These are phyloP conservation scores for Drosophila bocki DNA, from an alignment of 1,140 invertebrate species.

Conservation along the genomic window DNA sequence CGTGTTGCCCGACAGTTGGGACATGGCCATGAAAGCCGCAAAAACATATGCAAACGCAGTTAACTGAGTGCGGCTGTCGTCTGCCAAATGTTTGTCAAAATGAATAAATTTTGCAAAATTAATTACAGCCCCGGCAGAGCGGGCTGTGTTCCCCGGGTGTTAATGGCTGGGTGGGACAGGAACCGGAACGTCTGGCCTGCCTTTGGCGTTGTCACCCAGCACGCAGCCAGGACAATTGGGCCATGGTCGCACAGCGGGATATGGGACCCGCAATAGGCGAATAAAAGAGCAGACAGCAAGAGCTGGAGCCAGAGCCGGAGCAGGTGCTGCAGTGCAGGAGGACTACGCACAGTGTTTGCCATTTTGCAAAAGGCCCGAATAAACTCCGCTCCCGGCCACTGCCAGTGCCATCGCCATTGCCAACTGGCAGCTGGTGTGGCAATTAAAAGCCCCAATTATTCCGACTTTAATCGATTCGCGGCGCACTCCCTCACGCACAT, in stretches of 20 bases:
- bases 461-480: constrained; percentile 70
- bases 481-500: constrained; percentile 47
- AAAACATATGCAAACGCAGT: constrained; percentile 63
- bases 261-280: constrained; percentile 9
- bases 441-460: constrained; percentile 76
- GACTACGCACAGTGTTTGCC: constrained; percentile 21
- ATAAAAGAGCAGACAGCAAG: background rate
- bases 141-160: constrained; percentile 18
- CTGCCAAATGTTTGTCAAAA: constrained; percentile 67
- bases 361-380: constrained; percentile 19
- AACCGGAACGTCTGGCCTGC: constrained; percentile 13
- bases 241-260: constrained; percentile 45
- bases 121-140: constrained; percentile 57
- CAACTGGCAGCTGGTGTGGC: constrained; percentile 53
- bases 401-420: constrained; percentile 18
- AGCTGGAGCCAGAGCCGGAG: constrained; percentile 28
- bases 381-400: constrained; percentile 15
- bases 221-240: constrained; percentile 53
- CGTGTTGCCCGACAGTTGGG: constrained; percentile 36
- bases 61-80: constrained; percentile 57
- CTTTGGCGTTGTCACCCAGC: constrained; percentile 44
- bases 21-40: constrained; percentile 48
- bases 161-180: constrained; percentile 21
- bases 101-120: constrained; percentile 78
- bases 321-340: constrained; percentile 19